Evolutionary conservation across 1,140 invertebrate genomes (phyloP).

Genomic region (Tenebrio molitor): DNA sequence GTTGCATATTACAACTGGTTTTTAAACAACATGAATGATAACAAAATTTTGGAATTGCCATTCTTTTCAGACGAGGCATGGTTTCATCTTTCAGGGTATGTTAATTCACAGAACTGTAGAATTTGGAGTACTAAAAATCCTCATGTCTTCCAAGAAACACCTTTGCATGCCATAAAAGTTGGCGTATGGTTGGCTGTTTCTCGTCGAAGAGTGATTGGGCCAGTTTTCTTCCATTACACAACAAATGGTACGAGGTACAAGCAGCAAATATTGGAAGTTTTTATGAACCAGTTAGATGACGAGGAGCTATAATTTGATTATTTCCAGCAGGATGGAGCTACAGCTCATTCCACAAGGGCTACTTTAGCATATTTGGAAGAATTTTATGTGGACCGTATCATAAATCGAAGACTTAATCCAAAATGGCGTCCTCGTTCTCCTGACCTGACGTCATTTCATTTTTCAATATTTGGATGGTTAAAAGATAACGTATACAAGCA

Average conservation of each 20-base stretch:
- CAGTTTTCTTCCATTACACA: conserved; percentile 33
- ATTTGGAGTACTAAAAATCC: conserved; percentile 37
- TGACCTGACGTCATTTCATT: neutral
- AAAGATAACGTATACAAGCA: conserved; percentile 15
- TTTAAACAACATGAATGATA: too few species aligned
- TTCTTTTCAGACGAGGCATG: too few species aligned
- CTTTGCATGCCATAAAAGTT: conserved; percentile 41
- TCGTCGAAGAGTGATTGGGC: conserved; percentile 38
- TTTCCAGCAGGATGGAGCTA: neutral
- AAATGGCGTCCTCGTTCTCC: neutral
- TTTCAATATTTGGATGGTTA: conserved; percentile 2
- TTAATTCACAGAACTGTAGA: too few species aligned
- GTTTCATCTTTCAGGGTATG: too few species aligned
- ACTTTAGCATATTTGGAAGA: neutral
- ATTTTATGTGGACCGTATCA: neutral
- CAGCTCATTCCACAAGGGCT: neutral
- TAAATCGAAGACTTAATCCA: neutral
- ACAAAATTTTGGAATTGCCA: too few species aligned
- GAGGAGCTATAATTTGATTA: conserved; percentile 34
- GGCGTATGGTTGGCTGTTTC: conserved; percentile 43
- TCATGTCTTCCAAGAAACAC: conserved; percentile 40
- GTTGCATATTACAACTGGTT: too few species aligned
- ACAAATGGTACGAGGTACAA: conserved; percentile 8
- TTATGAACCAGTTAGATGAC: conserved; percentile 39
- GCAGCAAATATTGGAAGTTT: conserved; percentile 23